phyloP scores from a whole-genome alignment of 2,113 vertebrate genomes.

The Notarius quadriscutis region DNA sequence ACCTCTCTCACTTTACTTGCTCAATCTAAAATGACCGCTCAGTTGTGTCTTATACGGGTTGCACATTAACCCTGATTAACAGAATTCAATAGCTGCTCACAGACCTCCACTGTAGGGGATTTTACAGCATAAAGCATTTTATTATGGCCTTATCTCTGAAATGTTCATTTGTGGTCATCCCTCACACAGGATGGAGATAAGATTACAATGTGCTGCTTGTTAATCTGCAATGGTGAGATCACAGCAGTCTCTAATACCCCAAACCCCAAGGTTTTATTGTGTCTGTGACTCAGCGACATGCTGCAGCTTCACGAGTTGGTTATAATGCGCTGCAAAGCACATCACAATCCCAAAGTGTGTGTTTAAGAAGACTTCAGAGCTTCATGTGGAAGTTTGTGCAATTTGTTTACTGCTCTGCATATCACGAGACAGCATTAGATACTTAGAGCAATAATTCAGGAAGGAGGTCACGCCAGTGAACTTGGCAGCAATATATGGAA shows the following conservation, averaged over 20 bases:
- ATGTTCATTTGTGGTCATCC: background rate
- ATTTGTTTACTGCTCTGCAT: background rate
- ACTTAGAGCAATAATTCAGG: constrained; percentile 51
- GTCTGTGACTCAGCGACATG: background rate
- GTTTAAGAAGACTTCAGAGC: background rate
- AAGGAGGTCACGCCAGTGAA: constrained; percentile 50
- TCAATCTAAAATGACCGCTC: too few species aligned
- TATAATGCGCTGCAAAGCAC: background rate
- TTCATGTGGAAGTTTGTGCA: background rate
- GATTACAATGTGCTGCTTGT: background rate
- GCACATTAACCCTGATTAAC: background rate
- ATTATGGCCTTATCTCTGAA: background rate
- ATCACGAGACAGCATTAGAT: background rate
- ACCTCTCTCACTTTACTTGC: background rate
- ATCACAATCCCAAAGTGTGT: background rate
- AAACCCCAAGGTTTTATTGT: background rate
- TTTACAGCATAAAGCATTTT: background rate
- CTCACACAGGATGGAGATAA: background rate
- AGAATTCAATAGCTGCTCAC: background rate
- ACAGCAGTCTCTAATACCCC: background rate
- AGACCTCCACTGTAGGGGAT: background rate
- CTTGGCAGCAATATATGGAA: constrained; percentile 48
- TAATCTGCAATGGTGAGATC: background rate
- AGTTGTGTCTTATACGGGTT: too few species aligned
- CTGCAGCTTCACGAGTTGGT: background rate